Evolutionary conservation across 2,113 vertebrate species (phyloP), one percentile per base, ranked within the genome.

Genomic region (Pygoscelis antarcticus): DNA sequence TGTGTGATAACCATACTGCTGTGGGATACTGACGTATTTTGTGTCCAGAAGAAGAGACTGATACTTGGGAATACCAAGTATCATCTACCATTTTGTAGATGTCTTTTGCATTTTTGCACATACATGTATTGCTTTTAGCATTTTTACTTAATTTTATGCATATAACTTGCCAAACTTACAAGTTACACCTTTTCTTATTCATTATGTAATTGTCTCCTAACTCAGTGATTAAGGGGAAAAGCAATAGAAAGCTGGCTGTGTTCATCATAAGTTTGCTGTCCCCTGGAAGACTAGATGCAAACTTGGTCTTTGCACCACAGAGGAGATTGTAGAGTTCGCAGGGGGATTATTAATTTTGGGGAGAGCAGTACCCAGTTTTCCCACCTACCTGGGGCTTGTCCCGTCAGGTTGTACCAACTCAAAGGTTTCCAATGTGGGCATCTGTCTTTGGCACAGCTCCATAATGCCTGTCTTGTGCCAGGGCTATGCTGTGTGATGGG

Each of bases 391-490:
- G 15, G 29, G 15, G 17, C 12, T 85, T 25, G 13, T 66, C 66
- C 44, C 10, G 1, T 60, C 65, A 46, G 22, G 16, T 38, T 66
- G 18, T 42, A 38, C 18, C 36, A 51, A 3, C 22, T n/a, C 29
- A n/a, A 13, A 75, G 40, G 19, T 75, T 91, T 83, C n/a, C 44
- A 49, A 2, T 0, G 0, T 27, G 79, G 26, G 30, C 8, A 42
- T 25, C 26, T 51, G 32, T 30, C 10, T 40, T 10, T 68, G 78
- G 64, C 69, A 40, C 46, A 61, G 40, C 69, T 77, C 47, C 58
- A 11, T 4, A 0, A 0, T 0, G 4, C 42, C 49, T 21, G 16
- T 14, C 29, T 40, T 1, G 2, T 51, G 68, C n/a, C 26, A 18
- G 10, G 74, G 76, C 29, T 64, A 3, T 0, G 20, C 42, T 22